A percentile compares a stretch with the other conserved stretches of the same genome.
phyloP scores from a whole-genome alignment of 2,113 vertebrate species.

The Forbesichthys agassizii region DNA sequence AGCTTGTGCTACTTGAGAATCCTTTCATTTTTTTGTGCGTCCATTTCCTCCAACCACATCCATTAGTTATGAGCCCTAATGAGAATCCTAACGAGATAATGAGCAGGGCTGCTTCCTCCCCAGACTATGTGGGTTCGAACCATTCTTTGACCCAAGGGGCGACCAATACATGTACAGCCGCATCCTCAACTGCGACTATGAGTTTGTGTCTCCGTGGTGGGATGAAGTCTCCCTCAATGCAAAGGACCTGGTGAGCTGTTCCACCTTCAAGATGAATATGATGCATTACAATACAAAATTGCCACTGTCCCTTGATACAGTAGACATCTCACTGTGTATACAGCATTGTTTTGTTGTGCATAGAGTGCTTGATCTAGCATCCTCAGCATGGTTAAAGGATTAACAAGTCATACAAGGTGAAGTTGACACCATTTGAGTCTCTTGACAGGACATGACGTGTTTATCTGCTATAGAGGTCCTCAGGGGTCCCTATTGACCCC shows the following conservation, averaged over 20 bases:
- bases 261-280: neutral
- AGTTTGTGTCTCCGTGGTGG: slow-evolving; percentile 86
- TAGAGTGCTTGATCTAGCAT: no score
- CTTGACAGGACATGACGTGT: no score
- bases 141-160: slow-evolving; percentile 87
- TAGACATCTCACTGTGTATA: no score
- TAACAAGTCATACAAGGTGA: no score
- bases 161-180: slow-evolving; percentile 90
- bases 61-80: neutral
- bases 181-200: slow-evolving; percentile 85
- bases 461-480: no score
- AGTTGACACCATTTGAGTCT: no score
- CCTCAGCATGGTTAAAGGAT: no score
- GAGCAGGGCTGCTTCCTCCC: neutral
- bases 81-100: neutral
- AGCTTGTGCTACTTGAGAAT: neutral
- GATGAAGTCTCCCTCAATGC: slow-evolving; percentile 83
- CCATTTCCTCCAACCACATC: neutral
- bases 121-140: slow-evolving; percentile 90
- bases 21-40: neutral
- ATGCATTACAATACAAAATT: neutral
- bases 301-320: no score
- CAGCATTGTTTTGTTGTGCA: no score
- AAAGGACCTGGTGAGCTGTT: slow-evolving; percentile 81
- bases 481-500: neutral